Evolutionary conservation across 2,888 invertebrate genomes (phyloP), one percentile per base, ranked within the genome.

Genomic region (Miltochrista miniata): DNA sequence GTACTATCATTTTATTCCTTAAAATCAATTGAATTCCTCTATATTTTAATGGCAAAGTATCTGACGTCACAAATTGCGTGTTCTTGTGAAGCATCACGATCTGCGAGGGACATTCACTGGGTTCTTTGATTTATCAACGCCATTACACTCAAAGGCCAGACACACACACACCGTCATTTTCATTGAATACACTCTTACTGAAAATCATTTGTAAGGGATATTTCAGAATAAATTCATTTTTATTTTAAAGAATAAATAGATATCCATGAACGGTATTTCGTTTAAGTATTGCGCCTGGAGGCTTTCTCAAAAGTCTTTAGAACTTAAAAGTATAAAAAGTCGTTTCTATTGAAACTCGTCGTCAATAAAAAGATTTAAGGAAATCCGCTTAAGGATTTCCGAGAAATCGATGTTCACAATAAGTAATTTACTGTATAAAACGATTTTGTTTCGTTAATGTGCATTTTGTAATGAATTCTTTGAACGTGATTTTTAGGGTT

Each of bases 41-140:
- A 43, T 39, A 50, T 38, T 38, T 45, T 45, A 12, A 7, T 34
- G 15, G 9, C 18, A 45, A 40, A 44, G 35, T 40, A 45, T 50
- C 50, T 36, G 50, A 50, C 40, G 49, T 40, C 40, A n/a, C 40
- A 45, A 50, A 50, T 50, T 45, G 50, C 40, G 50, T 44, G n/a
- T n/a, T 50, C 41, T 14, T 37, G 45, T 24, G 15, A 15, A 35
- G 43, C 15, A 33, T 35, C 18, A 34, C 44, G 15, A 40, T 41
- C 40, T 35, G 7, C 35, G 35, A 7, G 13, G 35, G 35, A 50
- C 45, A 50, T 45, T 50, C 15, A 41, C 1, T 31, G 50, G 18
- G 30, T 4, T n/a, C 44, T 50, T 41, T 50, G 50, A 50, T 45
- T 45, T 50, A 50, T 50, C 45, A 36, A 36, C 18, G 29, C 31